Base-by-base conservation (phyloP, 2,113 vertebrate genomes). In the Silurus asotus region DNA sequence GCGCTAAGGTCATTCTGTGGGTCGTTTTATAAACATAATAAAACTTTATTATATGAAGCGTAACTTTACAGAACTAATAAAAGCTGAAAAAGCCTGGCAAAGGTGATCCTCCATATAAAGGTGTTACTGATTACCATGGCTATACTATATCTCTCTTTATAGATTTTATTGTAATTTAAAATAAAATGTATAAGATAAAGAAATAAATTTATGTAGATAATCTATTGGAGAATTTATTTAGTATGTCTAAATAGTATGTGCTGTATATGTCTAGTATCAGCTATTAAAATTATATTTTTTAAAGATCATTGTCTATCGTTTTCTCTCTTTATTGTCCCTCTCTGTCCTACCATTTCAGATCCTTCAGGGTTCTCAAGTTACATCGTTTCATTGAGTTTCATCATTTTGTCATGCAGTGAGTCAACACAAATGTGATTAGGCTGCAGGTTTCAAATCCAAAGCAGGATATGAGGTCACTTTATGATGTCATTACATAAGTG, bases 1-100 rank as follows among this genome's bases (percentile, higher is more conserved):
- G 23, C 53, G 5, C 17, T 37, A 79, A 83, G 28, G 23, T 76
- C 13, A 48, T 55, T 28, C 7, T 49, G 28, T 49, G 23, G 53
- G 45, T 37, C 2, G 25, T 78, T 85, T 77, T 19, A 82, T 85
- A 79, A 84, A 9, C 76, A 49, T 59, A 78, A 85, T 89, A 79
- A 82, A 84, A 19, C 20, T 13, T 61, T 56, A 5, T 10, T 37
- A 48, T 45, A 58, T 49, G 3, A 65, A 3, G 14, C 9, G 11
- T 62, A 25, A 17, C n/a, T 23, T 4, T 56, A 17, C 25, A 14
- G 11, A 48, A 49, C 53, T 76, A 5, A n/a, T 13, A 14, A 76
- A 23, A 15, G 25, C 64, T 58, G 17, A 45, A 55, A 45, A 55
- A 64, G 58, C 17, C 69, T n/a, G 64, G 20, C 70, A 87, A 87